Evolutionary conservation across 2,113 vertebrate species (phyloP), one percentile per base, ranked within the genome.

Genomic region (Puntigrus tetrazona): DNA sequence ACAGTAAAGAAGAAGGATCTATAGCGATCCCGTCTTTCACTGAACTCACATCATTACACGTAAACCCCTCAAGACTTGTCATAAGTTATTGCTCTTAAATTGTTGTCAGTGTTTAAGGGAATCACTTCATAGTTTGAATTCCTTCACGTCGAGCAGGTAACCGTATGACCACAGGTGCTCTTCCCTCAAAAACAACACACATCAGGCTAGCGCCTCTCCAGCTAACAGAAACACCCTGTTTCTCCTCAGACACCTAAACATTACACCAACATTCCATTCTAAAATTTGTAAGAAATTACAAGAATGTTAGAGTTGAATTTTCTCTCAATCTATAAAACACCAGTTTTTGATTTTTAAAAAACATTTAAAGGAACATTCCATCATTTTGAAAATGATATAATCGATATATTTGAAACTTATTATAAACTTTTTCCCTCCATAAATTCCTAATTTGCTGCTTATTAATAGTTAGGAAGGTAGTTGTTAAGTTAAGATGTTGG

Each of bases 121-220:
- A 52, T 72, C 78, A 79, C 41, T 45, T 47, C 84, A 85, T 86
- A 67, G 41, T 43, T 83, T 29, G 22, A 31, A 88, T 86, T 67
- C 82, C 65, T 79, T n/a, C 61, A 22, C 6, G 5, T 81, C 43
- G 41, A 9, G 67, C 25, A 59, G 22, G 41, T 34, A 55, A 16
- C 43, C 50, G 82, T 59, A 78, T 43, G 78, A 82, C 29, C 57
- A 29, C 78, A 82, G 65, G 67, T 84, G 78, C 69, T 74, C 50
- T 55, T 61, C 69, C 8, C 38, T 78, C 29, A n/a, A 31, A 79
- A 80, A 59, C n/a, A 47, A 69, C 34, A 84, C 73, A 34, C 73
- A 38, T 67, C 76, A 69, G 65, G 18, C 11, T 18, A 69, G 22
- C 3, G 18, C 9, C 8, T 36, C 7, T 8, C 20, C 52, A 9